A percentile compares a stretch with the other conserved stretches of the same genome.
These are phyloP conservation scores for Parthenolecanium corni DNA, from an alignment of 2,888 invertebrate genomes.

Conservation along the genomic window DNA sequence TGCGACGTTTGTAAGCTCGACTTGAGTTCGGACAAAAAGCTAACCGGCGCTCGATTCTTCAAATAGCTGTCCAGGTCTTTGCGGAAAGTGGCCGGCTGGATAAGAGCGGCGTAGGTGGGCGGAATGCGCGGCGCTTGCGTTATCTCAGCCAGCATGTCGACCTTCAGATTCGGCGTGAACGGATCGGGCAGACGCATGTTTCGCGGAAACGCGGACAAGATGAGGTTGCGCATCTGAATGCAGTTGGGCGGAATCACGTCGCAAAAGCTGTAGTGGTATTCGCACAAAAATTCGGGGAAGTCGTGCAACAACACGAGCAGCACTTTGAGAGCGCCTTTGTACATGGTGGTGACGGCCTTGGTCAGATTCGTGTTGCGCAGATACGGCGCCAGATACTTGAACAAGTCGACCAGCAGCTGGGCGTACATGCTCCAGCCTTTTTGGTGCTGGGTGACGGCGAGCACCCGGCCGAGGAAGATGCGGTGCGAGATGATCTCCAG, in stretches of 20 bases:
- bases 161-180: conserved; percentile 92
- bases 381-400: conserved; percentile 94
- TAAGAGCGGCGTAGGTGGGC: conserved; percentile 74
- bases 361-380: conserved; percentile 92
- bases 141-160: conserved; percentile 82
- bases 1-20: conserved; percentile 77
- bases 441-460: conserved; percentile 82
- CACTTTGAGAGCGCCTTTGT: conserved; percentile 91
- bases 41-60: conserved; percentile 86
- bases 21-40: conserved; percentile 83
- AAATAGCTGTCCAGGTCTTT: conserved; percentile 95
- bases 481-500: conserved; percentile 93
- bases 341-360: conserved; percentile 82
- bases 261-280: conserved; percentile 97
- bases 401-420: conserved; percentile 85
- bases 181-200: conserved; percentile 98
- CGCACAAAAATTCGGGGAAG: conserved; percentile 98
- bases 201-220: conserved; percentile 93
- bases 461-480: conserved; percentile 84
- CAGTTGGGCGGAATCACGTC: conserved; percentile 99
- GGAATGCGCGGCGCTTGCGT: conserved; percentile 76
- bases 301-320: conserved; percentile 91
- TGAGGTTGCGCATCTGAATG: conserved; percentile 96
- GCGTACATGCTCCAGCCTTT: conserved; percentile 98
- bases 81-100: conserved; percentile 78